Evolutionary conservation across 2,113 vertebrate genomes (phyloP), one percentile per base, ranked within the genome.

Genomic region (Corynorhinus townsendii): DNA sequence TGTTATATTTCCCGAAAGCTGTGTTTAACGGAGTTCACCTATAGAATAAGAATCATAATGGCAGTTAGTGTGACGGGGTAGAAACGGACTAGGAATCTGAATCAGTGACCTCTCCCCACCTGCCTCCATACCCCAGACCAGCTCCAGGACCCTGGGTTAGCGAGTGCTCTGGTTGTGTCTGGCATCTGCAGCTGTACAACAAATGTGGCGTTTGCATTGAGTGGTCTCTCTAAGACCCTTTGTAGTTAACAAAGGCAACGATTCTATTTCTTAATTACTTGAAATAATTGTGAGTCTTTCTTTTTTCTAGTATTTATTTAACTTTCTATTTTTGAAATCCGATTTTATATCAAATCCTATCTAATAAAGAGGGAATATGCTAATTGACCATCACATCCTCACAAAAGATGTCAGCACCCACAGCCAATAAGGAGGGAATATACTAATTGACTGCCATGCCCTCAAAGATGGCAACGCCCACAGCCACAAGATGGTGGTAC

Each of bases 271-370:
- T 54, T 62, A 24, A 91, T 87, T 17, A 81, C 54, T 85, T 88
- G 17, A 91, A 91, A 7, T 19, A 87, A 43, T 43, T 86, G 11
- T 64, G 9, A 8, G 56, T 56, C 7, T 38, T 82, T 82, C 11
- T 73, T 86, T 94, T 49, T 30, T 91, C 26, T 71, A 54, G 10
- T 68, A 76, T 45, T 88, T 90, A 73, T 52, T 84, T 72, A 59
- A 83, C 7, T 64, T 90, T 76, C 93, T 26, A 88, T 43, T 94
- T 89, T 56, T 84, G 14, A 93, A 93, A 73, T 90, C 24, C 28
- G 82, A 22, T 84, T 94, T 96, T 86, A 68, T 82, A 75, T 35
- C 38, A 64, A 62, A 43, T 40, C 38, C 38, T 40, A 40, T 40
- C 38, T 40, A 40, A 40, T 40, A 40, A 40, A 40, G 38, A 40